Evolutionary conservation across 2,113 vertebrate species (phyloP), one percentile per base, ranked within the genome.

Genomic region (Chunga burmeisteri): DNA sequence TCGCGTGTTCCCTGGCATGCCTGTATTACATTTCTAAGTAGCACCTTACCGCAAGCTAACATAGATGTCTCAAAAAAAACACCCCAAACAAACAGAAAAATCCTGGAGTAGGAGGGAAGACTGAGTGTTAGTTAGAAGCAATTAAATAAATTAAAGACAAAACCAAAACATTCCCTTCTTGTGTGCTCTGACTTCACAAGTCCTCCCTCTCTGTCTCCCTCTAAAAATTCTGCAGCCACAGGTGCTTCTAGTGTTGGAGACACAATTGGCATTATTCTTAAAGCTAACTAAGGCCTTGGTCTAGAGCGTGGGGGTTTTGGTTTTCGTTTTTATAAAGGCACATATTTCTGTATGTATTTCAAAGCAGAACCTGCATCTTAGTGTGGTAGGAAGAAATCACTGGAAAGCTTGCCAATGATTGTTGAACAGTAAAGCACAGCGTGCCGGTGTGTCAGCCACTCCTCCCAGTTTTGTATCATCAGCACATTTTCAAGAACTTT

Each of bases 1-100:
- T 98, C 74, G 86, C 98, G 98, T 98, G 98, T 98, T 98, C 98
- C 98, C 98, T 98, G 98, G 98, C 98, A 98, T 98, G 98, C 98
- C 98, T 98, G 96, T 98, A 98, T 97, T 98, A 95, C 96, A 84
- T 96, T 97, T 96, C 92, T 90, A 94, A 98, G 97, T 95, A 97
- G 97, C 94, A 96, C 90, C 96, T 96, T 95, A 95, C 90, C 92
- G 67, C 96, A 84, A 96, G 83, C 92, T 97, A 96, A 95, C 14
- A 12, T 92, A 98, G 96, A 71, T 91, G 61, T 93, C 49, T 88
- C 40, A 68, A 73, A 89, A 81, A 73, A 42, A 4, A 19, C n/a
- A n/a, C n/a, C n/a, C n/a, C n/a, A 15, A 50, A 12, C 14, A 34
- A 14, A 14, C 46, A 23, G 34, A 67, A 67, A 53, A 81, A 23